phyloP scores from a whole-genome alignment of 2,888 invertebrate species.

The Eristalis intricaria region DNA sequence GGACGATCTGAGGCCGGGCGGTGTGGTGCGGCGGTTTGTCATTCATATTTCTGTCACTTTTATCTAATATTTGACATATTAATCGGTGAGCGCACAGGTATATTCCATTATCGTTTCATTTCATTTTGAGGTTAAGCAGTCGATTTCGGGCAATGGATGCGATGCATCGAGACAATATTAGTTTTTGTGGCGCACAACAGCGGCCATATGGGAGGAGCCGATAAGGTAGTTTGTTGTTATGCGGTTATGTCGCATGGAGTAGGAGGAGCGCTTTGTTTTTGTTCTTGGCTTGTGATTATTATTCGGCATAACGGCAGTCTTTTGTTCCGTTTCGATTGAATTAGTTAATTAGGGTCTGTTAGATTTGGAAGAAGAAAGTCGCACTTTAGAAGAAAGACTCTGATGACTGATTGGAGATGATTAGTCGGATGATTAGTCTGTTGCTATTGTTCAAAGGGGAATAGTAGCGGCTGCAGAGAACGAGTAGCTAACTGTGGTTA shows the following conservation, averaged over 20 bases:
- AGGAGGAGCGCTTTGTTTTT: background rate
- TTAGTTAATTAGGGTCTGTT: background rate
- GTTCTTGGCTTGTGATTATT: background rate
- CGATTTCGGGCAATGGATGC: background rate
- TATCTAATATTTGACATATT: constrained; percentile 62
- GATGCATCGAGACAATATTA: background rate
- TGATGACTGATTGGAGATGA: background rate
- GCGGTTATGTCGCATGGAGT: background rate
- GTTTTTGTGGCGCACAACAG: background rate
- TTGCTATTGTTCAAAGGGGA: background rate
- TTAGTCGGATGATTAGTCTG: background rate
- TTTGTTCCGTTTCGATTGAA: background rate
- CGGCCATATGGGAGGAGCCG: background rate
- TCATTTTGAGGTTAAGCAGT: constrained; percentile 1
- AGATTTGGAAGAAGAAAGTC: background rate
- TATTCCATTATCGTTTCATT: constrained; percentile 38
- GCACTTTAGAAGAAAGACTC: background rate
- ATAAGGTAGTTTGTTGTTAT: background rate
- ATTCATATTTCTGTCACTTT: constrained; percentile 58
- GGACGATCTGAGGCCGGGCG: constrained; percentile 5
- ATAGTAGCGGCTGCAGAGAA: background rate
- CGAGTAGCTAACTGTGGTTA: background rate
- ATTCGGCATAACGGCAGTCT: background rate
- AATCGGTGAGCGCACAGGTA: constrained; percentile 50
- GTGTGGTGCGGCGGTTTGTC: constrained; percentile 29